phyloP scores from a whole-genome alignment of 2,888 invertebrate species.

The Tenthredo scrophulariae region DNA sequence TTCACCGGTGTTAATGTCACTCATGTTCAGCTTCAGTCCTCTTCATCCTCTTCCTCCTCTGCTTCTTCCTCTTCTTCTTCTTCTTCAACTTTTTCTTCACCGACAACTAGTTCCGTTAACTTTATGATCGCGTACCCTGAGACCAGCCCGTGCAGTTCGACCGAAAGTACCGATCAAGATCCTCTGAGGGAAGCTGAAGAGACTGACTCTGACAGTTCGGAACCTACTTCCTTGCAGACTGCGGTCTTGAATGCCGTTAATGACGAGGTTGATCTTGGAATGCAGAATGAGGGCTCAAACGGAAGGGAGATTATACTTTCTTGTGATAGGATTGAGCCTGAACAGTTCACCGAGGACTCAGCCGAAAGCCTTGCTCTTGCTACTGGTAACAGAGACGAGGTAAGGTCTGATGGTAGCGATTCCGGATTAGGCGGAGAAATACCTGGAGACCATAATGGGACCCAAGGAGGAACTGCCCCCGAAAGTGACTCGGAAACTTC shows the following conservation, averaged over 20 bases:
- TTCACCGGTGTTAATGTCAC: constrained; percentile 21
- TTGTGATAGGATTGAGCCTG: constrained; percentile 68
- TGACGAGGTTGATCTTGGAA: constrained; percentile 59
- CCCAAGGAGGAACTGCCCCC: constrained; percentile 66
- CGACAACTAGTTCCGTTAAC: background rate
- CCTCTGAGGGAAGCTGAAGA: constrained; percentile 67
- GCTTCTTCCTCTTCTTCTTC: background rate
- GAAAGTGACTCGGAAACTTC: constrained; percentile 80
- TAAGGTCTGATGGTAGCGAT: constrained; percentile 90
- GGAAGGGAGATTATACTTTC: constrained; percentile 60
- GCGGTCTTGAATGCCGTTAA: constrained; percentile 53
- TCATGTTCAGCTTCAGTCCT: constrained; percentile 25
- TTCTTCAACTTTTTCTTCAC: constrained; percentile 10
- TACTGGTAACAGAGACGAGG: constrained; percentile 73
- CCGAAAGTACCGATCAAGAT: constrained; percentile 14
- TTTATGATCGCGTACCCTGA: constrained; percentile 26
- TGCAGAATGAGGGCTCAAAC: background rate
- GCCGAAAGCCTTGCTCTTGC: constrained; percentile 74
- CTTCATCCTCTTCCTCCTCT: constrained; percentile 9
- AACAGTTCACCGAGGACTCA: constrained; percentile 74
- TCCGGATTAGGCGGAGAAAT: constrained; percentile 91
- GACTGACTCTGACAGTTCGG: constrained; percentile 71
- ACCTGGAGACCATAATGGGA: constrained; percentile 80
- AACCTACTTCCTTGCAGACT: constrained; percentile 55
- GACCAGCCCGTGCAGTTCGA: constrained; percentile 25